Evolutionary conservation across 2,113 vertebrate species (phyloP).

Genomic region (Sphaerodactylus townsendi): DNA sequence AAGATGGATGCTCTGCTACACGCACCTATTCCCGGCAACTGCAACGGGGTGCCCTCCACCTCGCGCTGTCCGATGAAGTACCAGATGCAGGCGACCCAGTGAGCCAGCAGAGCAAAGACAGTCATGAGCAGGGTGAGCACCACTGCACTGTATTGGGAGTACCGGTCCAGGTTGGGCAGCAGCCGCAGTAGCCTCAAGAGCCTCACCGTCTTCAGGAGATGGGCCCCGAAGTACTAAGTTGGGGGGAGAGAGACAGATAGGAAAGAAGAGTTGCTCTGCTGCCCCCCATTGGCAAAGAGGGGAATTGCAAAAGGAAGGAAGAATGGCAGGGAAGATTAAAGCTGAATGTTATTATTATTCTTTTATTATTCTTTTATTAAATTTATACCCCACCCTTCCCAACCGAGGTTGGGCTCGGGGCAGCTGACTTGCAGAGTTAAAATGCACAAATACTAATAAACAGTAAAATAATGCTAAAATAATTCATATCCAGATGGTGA

Average conservation of each 20-base stretch:
- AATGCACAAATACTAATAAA: too few relatives aligned
- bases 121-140: slow-evolving; percentile 74
- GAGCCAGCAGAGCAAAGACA: slow-evolving; percentile 73
- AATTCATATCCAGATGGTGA: too few relatives aligned
- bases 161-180: slow-evolving; percentile 71
- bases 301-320: not conserved
- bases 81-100: slow-evolving; percentile 77
- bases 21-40: slow-evolving; percentile 72
- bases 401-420: too few relatives aligned
- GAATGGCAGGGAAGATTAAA: not conserved
- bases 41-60: slow-evolving; percentile 65
- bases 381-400: too few relatives aligned
- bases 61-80: slow-evolving; percentile 75
- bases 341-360: not conserved
- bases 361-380: too few relatives aligned
- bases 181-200: slow-evolving; percentile 71
- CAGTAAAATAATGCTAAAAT: too few relatives aligned
- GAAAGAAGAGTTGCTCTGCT: not conserved
- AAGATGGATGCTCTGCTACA: not conserved
- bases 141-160: slow-evolving; percentile 71
- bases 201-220: slow-evolving; percentile 72
- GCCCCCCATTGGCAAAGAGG: not conserved
- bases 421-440: too few relatives aligned
- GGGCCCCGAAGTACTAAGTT: slow-evolving; percentile 70
- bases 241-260: not conserved